Base-by-base conservation (phyloP, 2,113 vertebrate species). In the Spea multiplicata region DNA sequence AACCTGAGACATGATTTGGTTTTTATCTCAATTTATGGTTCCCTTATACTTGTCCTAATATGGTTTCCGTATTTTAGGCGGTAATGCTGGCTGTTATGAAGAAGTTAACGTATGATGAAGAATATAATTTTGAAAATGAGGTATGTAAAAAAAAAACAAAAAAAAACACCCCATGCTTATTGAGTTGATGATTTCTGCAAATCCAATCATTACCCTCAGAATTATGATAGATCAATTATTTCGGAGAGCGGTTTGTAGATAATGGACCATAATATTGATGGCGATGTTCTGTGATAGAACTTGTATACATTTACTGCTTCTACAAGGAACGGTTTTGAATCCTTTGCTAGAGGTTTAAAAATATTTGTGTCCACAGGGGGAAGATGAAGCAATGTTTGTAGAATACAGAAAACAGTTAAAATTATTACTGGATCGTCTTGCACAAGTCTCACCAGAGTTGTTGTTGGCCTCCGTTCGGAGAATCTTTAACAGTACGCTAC, bases 91-190 rank as follows among this genome's bases (percentile, higher is more conserved):
- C 96, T 1, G 94, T 99, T 83, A 98, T 98, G 92, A 99, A 98
- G 90, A 99, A 99, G 81, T 88, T 99, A 83, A 98, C 96, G 0
- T 99, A 99, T 0, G 96, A 99, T 83, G 97, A 99, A 82, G 97
- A 99, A 86, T 99, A 98, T 89, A 99, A 99, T 85, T 99, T 99
- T 90, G 97, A 99, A 84, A 99, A 98, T 76, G 97, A 99, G 95
- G 97, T 96, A 90, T 87, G 85, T 70, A 59, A 45, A 78, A 10
- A n/a, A n/a, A n/a, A n/a, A n/a, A n/a, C n/a, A n/a, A n/a, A n/a
- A n/a, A n/a, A n/a, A n/a, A n/a, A n/a, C n/a, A n/a, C n/a, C n/a
- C n/a, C 6, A 52, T 7, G 6, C 66, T 80, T 82, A 10, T 5
- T 12, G 66, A 4, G 14, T 53, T 17, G n/a, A 30, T 30, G 30